Base-by-base conservation (phyloP, 2,797 vertebrate genomes). In the Smutsia gigantea region DNA sequence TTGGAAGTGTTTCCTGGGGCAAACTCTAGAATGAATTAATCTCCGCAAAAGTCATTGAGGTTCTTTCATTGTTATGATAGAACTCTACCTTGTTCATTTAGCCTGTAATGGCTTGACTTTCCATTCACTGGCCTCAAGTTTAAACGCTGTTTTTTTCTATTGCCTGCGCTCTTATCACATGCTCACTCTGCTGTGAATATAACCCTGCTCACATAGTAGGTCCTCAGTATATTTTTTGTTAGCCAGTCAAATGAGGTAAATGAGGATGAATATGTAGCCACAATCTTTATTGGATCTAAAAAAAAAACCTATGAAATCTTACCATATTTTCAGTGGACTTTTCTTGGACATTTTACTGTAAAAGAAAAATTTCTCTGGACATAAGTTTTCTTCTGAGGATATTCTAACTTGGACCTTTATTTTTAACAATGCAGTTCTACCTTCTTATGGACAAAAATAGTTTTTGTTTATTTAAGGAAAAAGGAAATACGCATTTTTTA, bases 301-400 rank as follows among this genome's bases (percentile, higher is more conserved):
- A 90, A 34, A 86, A 23, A 23, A 25, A 18, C 42, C 39, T 51
- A 29, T 55, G 59, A 51, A 83, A 90, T n/a, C n/a, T 7, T 64
- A 2, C 55, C 7, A 7, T 42, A 53, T 82, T 94, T 88, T 74
- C 51, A 46, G 39, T 59, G 59, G 89, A 27, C 5, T 25, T 78
- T 94, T 55, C 23, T 66, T 72, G 23, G 34, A 82, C 25, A 88
- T 90, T 93, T 82, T 90, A 68, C 51, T 79, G 25, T 83, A 69
- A 74, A 87, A 75, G 46, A 46, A 23, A 23, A 9, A 2, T 59
- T 46, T 75, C 21, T 82, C 57, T 77, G 29, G 49, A 57, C 12
- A 34, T 68, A 23, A 27, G 0, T 78, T 87, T 97, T 68, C 6
- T 90, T 95, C 83, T 92, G 61, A 84, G 57, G n/a, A 29, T 77